phyloP scores from a whole-genome alignment of 2,888 invertebrate genomes.

The Peribatodes rhomboidaria region DNA sequence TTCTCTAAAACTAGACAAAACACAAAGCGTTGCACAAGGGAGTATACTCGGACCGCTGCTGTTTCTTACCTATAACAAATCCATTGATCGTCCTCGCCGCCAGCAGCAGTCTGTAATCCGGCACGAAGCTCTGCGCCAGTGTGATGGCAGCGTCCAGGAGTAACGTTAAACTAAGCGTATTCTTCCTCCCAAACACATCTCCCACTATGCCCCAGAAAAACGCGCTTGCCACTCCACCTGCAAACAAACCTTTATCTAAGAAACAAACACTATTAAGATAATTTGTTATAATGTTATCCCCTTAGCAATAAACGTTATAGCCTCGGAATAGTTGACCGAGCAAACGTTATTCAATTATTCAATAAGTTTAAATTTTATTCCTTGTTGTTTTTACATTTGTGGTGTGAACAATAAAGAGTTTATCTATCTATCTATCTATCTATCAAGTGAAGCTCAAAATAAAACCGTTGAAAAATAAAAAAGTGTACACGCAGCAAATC shows the following conservation, averaged over 20 bases:
- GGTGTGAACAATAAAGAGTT: too few species aligned
- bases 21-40: neutral
- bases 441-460: too few species aligned
- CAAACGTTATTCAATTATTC: too few species aligned
- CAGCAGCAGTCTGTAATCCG: constrained; percentile 72
- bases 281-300: too few species aligned
- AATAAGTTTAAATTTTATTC: too few species aligned
- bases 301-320: too few species aligned
- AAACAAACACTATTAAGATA: too few species aligned
- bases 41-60: neutral
- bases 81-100: constrained; percentile 88
- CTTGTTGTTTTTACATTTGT: too few species aligned
- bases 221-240: constrained; percentile 89
- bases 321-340: too few species aligned
- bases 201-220: constrained; percentile 92
- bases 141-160: constrained; percentile 82
- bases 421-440: too few species aligned
- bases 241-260: neutral
- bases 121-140: constrained; percentile 78
- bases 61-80: constrained; percentile 80
- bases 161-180: constrained; percentile 84
- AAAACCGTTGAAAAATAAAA: too few species aligned
- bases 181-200: constrained; percentile 89
- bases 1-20: neutral
- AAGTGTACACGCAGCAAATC: too few species aligned